Percentiles rank a stretch among this genome's conserved stretches.
phyloP scores from a whole-genome alignment of 1,140 invertebrate species.

The Drosophila kurseongensis region DNA sequence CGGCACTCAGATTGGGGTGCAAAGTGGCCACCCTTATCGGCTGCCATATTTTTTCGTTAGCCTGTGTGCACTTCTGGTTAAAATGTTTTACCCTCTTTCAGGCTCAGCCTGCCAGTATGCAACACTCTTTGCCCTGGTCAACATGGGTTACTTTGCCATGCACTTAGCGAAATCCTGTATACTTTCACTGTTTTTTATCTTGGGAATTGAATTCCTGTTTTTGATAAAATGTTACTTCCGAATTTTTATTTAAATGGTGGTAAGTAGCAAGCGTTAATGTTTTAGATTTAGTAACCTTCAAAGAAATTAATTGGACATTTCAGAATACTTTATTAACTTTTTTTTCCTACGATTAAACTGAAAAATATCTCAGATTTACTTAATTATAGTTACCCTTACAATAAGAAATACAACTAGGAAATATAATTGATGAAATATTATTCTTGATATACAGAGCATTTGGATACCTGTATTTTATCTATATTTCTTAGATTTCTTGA shows the following conservation, averaged over 20 bases:
- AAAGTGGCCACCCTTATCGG: slow-evolving; percentile 36
- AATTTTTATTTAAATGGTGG: no score
- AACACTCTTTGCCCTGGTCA: slow-evolving; percentile 43
- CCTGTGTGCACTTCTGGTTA: slow-evolving; percentile 37
- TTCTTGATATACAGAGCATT: no score
- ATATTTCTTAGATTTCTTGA: background rate
- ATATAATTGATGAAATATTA: no score
- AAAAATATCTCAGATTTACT: no score
- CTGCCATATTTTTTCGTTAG: slow-evolving; percentile 30
- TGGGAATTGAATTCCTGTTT: background rate
- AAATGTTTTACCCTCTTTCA: slow-evolving; percentile 47
- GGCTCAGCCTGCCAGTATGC: slow-evolving; percentile 26
- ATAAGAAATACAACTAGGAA: no score
- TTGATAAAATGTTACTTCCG: background rate
- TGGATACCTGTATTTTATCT: background rate
- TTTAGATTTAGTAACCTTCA: no score
- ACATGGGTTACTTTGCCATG: background rate
- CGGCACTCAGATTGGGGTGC: slow-evolving; percentile 12
- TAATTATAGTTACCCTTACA: no score
- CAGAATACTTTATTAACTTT: no score
- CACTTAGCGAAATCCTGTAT: background rate
- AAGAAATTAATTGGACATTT: no score
- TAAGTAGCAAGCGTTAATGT: no score
- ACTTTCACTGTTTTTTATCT: no score
- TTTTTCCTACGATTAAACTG: no score